phyloP scores from a whole-genome alignment of 2,888 invertebrate species.

The Tortricodes alternella region DNA sequence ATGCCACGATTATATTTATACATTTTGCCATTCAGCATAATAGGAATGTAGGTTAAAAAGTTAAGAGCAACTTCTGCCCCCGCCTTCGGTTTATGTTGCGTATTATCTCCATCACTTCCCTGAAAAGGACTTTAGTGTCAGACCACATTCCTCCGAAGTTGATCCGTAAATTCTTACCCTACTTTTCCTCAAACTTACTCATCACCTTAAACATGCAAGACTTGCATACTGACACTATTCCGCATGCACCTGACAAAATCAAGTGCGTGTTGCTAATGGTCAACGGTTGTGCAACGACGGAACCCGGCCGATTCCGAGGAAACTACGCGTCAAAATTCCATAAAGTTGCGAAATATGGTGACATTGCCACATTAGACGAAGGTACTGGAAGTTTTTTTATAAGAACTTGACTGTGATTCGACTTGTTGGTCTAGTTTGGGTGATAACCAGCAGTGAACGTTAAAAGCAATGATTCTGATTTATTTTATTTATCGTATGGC shows the following conservation, averaged over 20 bases:
- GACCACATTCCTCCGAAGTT: no score
- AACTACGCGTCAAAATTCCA: slow-evolving; percentile 44
- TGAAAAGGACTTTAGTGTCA: no score
- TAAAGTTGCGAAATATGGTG: slow-evolving; percentile 41
- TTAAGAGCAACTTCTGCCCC: no score
- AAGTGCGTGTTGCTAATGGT: slow-evolving; percentile 47
- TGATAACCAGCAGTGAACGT: no score
- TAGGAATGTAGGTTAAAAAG: no score
- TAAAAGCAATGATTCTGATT: no score
- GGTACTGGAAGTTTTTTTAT: neutral
- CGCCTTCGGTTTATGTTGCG: no score
- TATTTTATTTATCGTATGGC: no score
- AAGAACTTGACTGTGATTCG: neutral
- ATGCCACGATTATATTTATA: no score
- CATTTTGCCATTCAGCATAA: no score
- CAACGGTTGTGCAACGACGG: slow-evolving; percentile 43
- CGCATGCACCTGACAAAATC: slow-evolving; percentile 23
- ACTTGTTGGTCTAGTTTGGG: neutral
- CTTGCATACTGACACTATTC: neutral
- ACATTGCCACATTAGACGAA: slow-evolving; percentile 35
- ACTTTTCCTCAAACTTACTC: neutral
- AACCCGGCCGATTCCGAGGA: slow-evolving; percentile 42
- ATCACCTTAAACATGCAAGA: neutral
- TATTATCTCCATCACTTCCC: no score
- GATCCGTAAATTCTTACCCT: neutral